phyloP scores from a whole-genome alignment of 2,888 invertebrate species.

The Gymnosoma rotundatum region DNA sequence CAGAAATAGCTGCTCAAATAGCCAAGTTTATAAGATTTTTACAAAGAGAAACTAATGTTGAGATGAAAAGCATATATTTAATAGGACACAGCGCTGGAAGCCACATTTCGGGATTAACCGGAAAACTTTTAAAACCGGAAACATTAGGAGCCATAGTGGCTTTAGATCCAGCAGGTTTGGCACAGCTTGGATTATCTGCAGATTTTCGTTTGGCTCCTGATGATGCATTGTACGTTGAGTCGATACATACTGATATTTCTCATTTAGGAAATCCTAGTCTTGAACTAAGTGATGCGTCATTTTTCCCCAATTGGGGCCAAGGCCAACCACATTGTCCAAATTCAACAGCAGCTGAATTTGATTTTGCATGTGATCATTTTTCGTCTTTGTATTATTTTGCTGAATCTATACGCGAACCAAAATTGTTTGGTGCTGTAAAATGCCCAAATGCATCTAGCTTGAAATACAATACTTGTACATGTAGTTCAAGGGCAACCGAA shows the following conservation, averaged over 20 bases:
- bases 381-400: slow-evolving; percentile 78
- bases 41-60: slow-evolving; percentile 73
- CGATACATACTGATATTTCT: slow-evolving; percentile 80
- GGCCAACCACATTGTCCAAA: slow-evolving; percentile 81
- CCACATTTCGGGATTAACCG: slow-evolving; percentile 79
- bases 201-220: slow-evolving; percentile 76
- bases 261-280: slow-evolving; percentile 78
- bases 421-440: slow-evolving; percentile 75
- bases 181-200: slow-evolving; percentile 74
- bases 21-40: slow-evolving; percentile 78
- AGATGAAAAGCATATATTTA: slow-evolving; percentile 75
- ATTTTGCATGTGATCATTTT: slow-evolving; percentile 78
- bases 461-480: slow-evolving; percentile 48
- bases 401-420: slow-evolving; percentile 76
- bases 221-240: slow-evolving; percentile 81
- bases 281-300: slow-evolving; percentile 79
- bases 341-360: slow-evolving; percentile 78
- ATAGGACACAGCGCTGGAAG: slow-evolving; percentile 82
- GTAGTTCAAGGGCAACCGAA: slow-evolving; percentile 47
- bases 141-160: slow-evolving; percentile 78
- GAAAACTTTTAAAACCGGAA: slow-evolving; percentile 73
- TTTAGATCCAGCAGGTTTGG: slow-evolving; percentile 81
- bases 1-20: slow-evolving; percentile 75
- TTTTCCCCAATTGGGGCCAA: slow-evolving; percentile 81
- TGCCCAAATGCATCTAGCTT: slow-evolving; percentile 67